These are phyloP conservation scores for Gasteruption jaculator DNA, from an alignment of 2,888 invertebrate genomes.

Conservation along the genomic window DNA sequence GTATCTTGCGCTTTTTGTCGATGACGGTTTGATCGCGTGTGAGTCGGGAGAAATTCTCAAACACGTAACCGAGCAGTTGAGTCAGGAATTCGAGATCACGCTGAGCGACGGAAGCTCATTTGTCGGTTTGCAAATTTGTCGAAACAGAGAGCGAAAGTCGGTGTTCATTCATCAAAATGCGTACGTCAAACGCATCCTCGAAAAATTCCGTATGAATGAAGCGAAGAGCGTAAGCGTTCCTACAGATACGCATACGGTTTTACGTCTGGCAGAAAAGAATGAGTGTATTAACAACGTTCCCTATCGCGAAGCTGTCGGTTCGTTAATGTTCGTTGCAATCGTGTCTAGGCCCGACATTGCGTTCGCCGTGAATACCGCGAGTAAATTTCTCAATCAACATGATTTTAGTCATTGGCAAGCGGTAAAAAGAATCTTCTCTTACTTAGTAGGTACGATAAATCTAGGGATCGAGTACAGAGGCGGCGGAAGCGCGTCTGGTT, in stretches of 20 bases:
- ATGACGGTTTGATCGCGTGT: constrained; percentile 13
- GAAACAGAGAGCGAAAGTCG: constrained; percentile 4
- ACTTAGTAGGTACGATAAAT: constrained; percentile 14
- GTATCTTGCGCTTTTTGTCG: constrained; percentile 9
- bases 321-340: constrained; percentile 18
- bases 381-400: constrained; percentile 19
- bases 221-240: constrained; percentile 15
- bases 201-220: constrained; percentile 15
- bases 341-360: constrained; percentile 23
- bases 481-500: constrained; percentile 8
- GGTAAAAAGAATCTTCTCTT: constrained; percentile 20
- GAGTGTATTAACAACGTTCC: not conserved
- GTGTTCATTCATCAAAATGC: constrained; percentile 20
- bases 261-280: constrained; percentile 7
- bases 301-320: constrained; percentile 18
- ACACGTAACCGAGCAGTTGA: not conserved
- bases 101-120: constrained; percentile 8
- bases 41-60: constrained; percentile 3
- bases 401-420: constrained; percentile 21
- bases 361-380: constrained; percentile 21
- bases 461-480: constrained; percentile 16
- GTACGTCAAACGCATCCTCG: constrained; percentile 16
- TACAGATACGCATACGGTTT: constrained; percentile 3
- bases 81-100: constrained; percentile 11
- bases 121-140: constrained; percentile 16